Conservation (phyloP, 92 coral and sea anemone species). For the Epizoanthus illoricatus region DNA sequence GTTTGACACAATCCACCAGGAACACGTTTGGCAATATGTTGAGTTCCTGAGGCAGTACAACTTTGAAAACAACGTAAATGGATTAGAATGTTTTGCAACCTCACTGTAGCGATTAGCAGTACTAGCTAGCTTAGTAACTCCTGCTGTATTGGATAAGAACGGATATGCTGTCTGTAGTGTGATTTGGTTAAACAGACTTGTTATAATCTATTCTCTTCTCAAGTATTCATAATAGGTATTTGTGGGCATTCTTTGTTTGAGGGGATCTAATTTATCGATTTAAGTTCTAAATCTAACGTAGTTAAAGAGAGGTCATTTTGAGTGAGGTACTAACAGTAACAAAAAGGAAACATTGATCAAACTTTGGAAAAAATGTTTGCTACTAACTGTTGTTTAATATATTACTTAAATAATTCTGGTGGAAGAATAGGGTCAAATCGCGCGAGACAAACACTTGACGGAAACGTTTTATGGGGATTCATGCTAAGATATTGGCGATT, state of each 20-base stretch:
- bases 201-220: slow-evolving; percentile 1
- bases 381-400: no score
- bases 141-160: slow-evolving; percentile 7
- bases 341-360: no score
- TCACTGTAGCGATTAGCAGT: not conserved
- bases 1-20: not conserved
- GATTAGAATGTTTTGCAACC: not conserved
- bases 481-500: no score
- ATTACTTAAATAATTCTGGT: no score
- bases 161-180: not conserved
- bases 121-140: not conserved
- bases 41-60: not conserved
- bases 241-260: not conserved
- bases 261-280: not conserved
- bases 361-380: no score
- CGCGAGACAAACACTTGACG: no score
- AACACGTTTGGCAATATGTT: not conserved
- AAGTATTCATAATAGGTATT: not conserved
- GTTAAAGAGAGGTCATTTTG: no score
- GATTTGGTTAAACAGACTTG: not conserved
- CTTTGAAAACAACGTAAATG: slow-evolving; percentile 1
- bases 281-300: not conserved
- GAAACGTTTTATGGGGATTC: no score
- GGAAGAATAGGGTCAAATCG: no score
- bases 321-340: no score